Conservation (phyloP, 2,888 invertebrate genomes). For the Cantharis lateralis region DNA sequence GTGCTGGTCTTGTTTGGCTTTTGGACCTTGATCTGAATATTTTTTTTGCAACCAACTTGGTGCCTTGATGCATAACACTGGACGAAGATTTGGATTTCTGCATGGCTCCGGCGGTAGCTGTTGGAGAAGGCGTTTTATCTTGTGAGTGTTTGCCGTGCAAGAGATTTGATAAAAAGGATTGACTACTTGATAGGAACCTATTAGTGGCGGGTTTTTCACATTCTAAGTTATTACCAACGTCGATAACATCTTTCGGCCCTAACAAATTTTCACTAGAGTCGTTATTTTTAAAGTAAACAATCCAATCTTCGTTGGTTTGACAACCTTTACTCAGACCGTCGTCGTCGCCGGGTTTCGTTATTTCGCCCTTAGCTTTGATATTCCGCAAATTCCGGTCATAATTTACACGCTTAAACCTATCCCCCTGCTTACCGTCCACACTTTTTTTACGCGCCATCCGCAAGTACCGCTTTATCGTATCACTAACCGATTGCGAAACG, state of each 20-base stretch:
- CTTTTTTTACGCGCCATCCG: constrained; percentile 88
- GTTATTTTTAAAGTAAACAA: constrained; percentile 60
- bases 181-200: constrained; percentile 59
- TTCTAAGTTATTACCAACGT: constrained; percentile 56
- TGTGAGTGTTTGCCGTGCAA: constrained; percentile 60
- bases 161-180: constrained; percentile 68
- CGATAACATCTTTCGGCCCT: constrained; percentile 61
- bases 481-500: constrained; percentile 84
- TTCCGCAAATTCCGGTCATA: constrained; percentile 84
- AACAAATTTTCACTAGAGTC: constrained; percentile 49
- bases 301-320: constrained; percentile 80
- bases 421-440: constrained; percentile 75
- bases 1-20: constrained; percentile 70
- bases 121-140: constrained; percentile 39
- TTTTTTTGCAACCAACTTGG: constrained; percentile 77
- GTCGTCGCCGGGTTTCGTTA: constrained; percentile 76
- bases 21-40: constrained; percentile 86
- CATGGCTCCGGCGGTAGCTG: constrained; percentile 64
- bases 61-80: constrained; percentile 77
- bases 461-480: constrained; percentile 83
- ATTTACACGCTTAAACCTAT: constrained; percentile 85
- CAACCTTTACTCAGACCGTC: constrained; percentile 76
- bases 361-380: constrained; percentile 78
- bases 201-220: constrained; percentile 53
- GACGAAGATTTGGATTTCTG: constrained; percentile 90